These are phyloP conservation scores for Cossypha niveicapilla DNA, from an alignment of 2,797 vertebrate genomes.

Conservation along the genomic window DNA sequence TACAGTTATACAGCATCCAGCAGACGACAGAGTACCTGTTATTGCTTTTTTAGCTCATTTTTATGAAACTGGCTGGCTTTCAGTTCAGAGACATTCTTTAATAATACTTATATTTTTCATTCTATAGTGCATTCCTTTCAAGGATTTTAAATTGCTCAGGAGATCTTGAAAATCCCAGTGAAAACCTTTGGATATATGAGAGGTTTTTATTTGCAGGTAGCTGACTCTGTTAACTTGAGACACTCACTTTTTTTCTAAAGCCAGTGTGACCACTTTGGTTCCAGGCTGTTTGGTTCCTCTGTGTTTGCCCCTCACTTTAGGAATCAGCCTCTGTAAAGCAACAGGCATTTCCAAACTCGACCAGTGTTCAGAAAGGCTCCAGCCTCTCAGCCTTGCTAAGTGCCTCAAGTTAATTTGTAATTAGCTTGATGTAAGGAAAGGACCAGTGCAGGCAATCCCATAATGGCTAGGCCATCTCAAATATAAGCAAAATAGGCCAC, in stretches of 20 bases:
- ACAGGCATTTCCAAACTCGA: background rate
- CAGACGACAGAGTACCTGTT: slow-evolving; percentile 19
- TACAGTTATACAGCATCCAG: background rate
- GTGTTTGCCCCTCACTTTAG: background rate
- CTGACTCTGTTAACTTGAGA: background rate
- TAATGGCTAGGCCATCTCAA: background rate
- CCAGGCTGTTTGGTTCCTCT: background rate
- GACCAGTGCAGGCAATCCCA: background rate
- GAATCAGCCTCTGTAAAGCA: background rate
- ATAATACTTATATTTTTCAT: slow-evolving; percentile 26
- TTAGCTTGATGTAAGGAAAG: background rate
- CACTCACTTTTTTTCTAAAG: background rate
- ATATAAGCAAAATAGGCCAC: background rate
- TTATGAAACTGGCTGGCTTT: slow-evolving; percentile 40
- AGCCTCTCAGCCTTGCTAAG: background rate
- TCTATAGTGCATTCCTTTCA: slow-evolving; percentile 16
- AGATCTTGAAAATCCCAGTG: slow-evolving; percentile 11
- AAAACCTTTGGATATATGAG: background rate
- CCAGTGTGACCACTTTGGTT: background rate
- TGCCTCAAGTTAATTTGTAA: background rate
- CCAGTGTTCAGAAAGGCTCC: background rate
- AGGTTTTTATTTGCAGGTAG: slow-evolving; percentile 1
- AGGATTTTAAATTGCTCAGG: slow-evolving; percentile 5
- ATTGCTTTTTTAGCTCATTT: background rate
- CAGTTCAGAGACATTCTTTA: slow-evolving; percentile 21